Percentiles rank a stretch among this genome's conserved stretches.
phyloP scores from a whole-genome alignment of 2,113 vertebrate genomes.

The Vanacampus margaritifer region DNA sequence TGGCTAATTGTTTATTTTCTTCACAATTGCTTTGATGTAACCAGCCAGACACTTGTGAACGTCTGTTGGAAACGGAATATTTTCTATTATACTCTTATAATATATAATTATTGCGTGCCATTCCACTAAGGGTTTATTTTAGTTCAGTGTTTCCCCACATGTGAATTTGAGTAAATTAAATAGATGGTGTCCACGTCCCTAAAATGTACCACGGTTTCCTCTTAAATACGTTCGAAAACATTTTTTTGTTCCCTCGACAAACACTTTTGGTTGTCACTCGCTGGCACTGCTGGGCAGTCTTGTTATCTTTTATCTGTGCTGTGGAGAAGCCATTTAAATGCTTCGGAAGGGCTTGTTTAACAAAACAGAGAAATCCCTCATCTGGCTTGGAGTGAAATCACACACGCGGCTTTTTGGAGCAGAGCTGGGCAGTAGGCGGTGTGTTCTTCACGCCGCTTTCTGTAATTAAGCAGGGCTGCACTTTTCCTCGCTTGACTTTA shows the following conservation, averaged over 20 bases:
- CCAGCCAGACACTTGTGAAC: slow-evolving; percentile 69
- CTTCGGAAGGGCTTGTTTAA: slow-evolving; percentile 36
- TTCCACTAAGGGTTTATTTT: slow-evolving; percentile 64
- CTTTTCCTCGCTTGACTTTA: slow-evolving; percentile 66
- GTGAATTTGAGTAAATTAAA: slow-evolving; percentile 45
- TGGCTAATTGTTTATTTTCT: slow-evolving; percentile 80
- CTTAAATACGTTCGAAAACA: slow-evolving; percentile 10
- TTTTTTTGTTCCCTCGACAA: slow-evolving; percentile 24
- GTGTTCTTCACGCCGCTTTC: slow-evolving; percentile 54
- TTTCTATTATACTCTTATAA: slow-evolving; percentile 68
- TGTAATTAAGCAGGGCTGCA: slow-evolving; percentile 64
- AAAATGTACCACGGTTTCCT: slow-evolving; percentile 28
- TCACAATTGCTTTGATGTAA: slow-evolving; percentile 82
- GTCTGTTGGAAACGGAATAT: slow-evolving; percentile 69
- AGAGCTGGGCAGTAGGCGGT: slow-evolving; percentile 30
- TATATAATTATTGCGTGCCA: slow-evolving; percentile 70
- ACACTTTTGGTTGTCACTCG: slow-evolving; percentile 15
- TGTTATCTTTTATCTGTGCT: slow-evolving; percentile 28
- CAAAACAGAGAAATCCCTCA: slow-evolving; percentile 32
- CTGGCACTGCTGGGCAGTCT: slow-evolving; percentile 11
- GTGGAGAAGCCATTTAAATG: slow-evolving; percentile 20
- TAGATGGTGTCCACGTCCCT: slow-evolving; percentile 22
- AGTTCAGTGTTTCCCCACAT: slow-evolving; percentile 48
- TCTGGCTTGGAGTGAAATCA: slow-evolving; percentile 33
- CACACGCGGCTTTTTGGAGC: slow-evolving; percentile 29